Conservation (phyloP, 2,888 invertebrate species). For the Calliscelio sp. region DNA sequence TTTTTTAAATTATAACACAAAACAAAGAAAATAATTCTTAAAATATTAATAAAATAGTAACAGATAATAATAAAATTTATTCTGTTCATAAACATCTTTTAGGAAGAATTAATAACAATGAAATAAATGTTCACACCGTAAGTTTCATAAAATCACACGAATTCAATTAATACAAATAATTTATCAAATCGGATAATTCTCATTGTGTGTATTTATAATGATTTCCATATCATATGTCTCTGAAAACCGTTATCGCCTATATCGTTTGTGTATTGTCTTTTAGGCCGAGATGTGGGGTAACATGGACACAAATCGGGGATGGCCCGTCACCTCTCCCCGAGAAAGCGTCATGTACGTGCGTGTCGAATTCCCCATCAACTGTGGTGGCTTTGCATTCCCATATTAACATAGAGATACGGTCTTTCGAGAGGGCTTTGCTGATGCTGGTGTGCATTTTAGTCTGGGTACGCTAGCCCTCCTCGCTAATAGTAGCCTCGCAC, state of each 20-base stretch:
- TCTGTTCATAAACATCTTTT: too few species aligned
- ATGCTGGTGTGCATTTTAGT: constrained; percentile 77
- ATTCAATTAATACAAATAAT: neutral
- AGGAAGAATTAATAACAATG: too few species aligned
- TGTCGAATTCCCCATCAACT: constrained; percentile 83
- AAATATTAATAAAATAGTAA: too few species aligned
- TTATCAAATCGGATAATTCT: neutral
- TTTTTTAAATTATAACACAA: too few species aligned
- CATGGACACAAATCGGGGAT: constrained; percentile 65
- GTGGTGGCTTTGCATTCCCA: constrained; percentile 80
- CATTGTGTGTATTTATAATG: constrained; percentile 41
- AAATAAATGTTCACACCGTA: too few species aligned
- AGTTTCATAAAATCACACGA: too few species aligned
- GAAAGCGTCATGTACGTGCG: constrained; percentile 79
- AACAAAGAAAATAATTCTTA: too few species aligned
- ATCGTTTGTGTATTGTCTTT: constrained; percentile 77
- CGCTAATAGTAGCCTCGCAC: constrained; percentile 84
- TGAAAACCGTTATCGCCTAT: constrained; percentile 61
- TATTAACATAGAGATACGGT: constrained; percentile 85
- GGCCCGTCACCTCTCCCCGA: constrained; percentile 67
- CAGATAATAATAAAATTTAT: too few species aligned
- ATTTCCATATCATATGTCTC: constrained; percentile 56
- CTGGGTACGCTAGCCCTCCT: constrained; percentile 72
- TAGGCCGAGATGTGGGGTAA: constrained; percentile 78
- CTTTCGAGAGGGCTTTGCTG: constrained; percentile 76